Percentiles rank a stretch among this genome's conserved stretches.
Conservation (phyloP, 2,113 vertebrate genomes). For the Carassius carassius region DNA sequence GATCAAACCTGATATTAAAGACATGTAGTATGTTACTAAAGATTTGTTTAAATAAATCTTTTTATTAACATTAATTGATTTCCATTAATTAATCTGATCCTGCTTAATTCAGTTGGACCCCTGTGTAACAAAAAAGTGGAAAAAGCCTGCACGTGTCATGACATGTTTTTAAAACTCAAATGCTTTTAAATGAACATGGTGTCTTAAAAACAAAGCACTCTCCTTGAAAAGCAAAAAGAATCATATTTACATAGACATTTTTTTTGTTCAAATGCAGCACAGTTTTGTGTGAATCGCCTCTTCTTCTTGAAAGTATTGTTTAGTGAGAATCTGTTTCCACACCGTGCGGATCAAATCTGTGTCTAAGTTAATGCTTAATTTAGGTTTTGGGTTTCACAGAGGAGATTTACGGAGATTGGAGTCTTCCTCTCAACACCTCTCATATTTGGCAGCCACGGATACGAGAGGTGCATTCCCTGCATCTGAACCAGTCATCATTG, state of each 20-base stretch:
- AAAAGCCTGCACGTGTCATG: not conserved
- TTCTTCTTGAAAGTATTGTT: not conserved
- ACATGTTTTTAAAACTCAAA: not conserved
- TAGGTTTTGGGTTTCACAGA: constrained; percentile 71
- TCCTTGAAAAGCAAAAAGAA: not conserved
- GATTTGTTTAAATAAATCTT: no score
- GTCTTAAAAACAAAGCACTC: not conserved
- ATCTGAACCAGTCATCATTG: not conserved
- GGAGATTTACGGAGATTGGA: constrained; percentile 93
- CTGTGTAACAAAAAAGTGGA: no score
- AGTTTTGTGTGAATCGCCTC: not conserved
- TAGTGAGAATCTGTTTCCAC: constrained; percentile 6
- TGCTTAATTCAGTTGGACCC: no score
- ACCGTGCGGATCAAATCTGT: not conserved
- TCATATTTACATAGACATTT: not conserved
- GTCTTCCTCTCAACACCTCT: constrained; percentile 83
- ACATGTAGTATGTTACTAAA: no score
- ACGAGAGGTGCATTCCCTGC: constrained; percentile 78
- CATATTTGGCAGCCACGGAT: constrained; percentile 95
- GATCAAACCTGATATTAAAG: no score
- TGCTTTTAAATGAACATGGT: not conserved
- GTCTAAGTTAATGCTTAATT: constrained; percentile 6
- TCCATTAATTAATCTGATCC: no score
- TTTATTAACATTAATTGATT: no score
- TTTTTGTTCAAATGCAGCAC: no score